Conservation (phyloP, 2,888 invertebrate species). For the Chironomus riparius region DNA sequence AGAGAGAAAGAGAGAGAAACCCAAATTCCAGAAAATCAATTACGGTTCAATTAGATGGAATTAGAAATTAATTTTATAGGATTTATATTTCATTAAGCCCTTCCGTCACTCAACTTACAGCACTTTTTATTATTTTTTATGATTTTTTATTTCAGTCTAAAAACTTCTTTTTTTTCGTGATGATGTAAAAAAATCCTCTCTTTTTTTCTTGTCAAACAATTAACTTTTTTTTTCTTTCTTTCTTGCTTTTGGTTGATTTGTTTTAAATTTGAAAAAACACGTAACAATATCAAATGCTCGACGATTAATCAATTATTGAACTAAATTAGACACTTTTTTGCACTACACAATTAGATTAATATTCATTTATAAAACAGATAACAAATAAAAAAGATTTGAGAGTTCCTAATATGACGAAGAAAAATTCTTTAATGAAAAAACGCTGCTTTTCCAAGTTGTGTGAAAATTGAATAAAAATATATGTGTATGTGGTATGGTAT, state of each 20-base stretch:
- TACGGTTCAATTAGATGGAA: conserved; percentile 23
- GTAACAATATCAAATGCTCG: conserved; percentile 1
- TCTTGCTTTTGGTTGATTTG: not conserved
- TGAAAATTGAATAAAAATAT: not conserved
- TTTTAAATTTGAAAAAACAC: conserved; percentile 8
- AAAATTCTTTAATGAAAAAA: conserved; percentile 15
- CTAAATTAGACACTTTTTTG: conserved; percentile 14
- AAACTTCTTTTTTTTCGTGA: not conserved
- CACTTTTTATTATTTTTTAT: conserved; percentile 1
- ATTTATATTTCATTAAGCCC: conserved; percentile 9
- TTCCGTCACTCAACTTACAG: conserved; percentile 3
- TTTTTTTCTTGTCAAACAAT: not conserved
- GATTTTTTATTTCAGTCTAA: not conserved
- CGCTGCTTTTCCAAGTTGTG: conserved; percentile 7
- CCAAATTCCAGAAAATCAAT: conserved; percentile 18
- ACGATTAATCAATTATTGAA: conserved; percentile 14
- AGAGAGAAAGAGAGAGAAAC: not conserved
- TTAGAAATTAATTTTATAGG: conserved; percentile 18
- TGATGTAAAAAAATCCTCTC: not conserved
- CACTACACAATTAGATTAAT: conserved; percentile 17
- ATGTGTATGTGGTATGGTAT: not conserved
- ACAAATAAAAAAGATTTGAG: conserved; percentile 11
- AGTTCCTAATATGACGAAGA: conserved; percentile 13
- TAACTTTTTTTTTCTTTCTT: not conserved
- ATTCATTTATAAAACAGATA: conserved; percentile 22